Percentiles rank a stretch among this genome's conserved stretches.
Conservation (phyloP, 2,113 vertebrate genomes). For the Cheirogaleus medius region DNA sequence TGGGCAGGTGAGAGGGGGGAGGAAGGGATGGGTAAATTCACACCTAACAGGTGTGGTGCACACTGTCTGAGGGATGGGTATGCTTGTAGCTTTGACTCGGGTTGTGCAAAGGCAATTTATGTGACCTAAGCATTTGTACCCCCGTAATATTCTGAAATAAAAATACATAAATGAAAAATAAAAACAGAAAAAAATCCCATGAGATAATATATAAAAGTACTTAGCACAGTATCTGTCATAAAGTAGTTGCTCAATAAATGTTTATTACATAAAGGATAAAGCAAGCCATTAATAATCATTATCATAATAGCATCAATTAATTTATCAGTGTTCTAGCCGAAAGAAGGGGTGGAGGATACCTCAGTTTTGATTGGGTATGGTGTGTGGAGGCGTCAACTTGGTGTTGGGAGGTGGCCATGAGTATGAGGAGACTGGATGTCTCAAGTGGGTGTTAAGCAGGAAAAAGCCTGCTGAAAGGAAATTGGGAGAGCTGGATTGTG, state of each 20-base stretch:
- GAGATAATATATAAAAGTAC: not conserved
- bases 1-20: too few species aligned
- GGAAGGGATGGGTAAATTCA: too few species aligned
- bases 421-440: not conserved
- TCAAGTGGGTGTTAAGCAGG: not conserved
- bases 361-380: not conserved
- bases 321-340: not conserved
- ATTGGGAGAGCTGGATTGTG: not conserved
- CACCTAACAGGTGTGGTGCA: too few species aligned
- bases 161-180: too few species aligned
- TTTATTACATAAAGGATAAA: not conserved
- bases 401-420: not conserved
- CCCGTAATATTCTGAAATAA: too few species aligned
- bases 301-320: not conserved
- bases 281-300: not conserved
- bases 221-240: not conserved
- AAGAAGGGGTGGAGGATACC: not conserved
- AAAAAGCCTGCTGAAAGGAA: not conserved
- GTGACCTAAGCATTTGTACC: too few species aligned
- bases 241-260: not conserved
- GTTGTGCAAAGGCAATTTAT: too few species aligned
- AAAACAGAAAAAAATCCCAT: not conserved
- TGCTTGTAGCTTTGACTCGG: too few species aligned
- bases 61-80: too few species aligned
- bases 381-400: accelerated